Percentiles rank a stretch among this genome's conserved stretches.
phyloP scores from a whole-genome alignment of 2,797 vertebrate species.

The Eremophila alpestris region DNA sequence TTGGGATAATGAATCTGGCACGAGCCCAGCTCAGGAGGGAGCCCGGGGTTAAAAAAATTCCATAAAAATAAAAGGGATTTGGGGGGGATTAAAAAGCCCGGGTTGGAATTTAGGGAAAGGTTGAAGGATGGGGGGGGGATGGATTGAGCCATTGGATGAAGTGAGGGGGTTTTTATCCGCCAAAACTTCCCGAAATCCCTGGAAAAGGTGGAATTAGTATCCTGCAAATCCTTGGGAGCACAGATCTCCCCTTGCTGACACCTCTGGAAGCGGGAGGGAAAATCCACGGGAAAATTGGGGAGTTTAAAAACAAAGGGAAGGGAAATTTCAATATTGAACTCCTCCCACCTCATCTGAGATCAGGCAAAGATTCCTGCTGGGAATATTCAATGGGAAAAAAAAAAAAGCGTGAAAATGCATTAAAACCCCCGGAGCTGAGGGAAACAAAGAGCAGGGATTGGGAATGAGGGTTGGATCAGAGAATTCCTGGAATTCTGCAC shows the following conservation, averaged over 20 bases:
- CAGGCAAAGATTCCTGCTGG: not conserved
- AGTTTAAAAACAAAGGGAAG: not conserved
- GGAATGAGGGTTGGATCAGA: not conserved
- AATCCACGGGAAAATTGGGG: accelerated
- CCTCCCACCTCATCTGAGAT: not conserved
- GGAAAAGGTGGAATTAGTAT: not conserved
- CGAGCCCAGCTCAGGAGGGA: not conserved
- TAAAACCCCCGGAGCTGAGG: not conserved
- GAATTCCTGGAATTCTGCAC: accelerated
- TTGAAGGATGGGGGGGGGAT: accelerated
- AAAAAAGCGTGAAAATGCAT: not conserved
- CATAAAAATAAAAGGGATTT: not conserved
- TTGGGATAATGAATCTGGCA: slow-evolving; percentile 11
- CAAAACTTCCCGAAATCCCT: not conserved
- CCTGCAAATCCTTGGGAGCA: not conserved
- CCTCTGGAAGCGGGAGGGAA: not conserved
- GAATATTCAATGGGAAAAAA: not conserved
- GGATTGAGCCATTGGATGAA: accelerated
- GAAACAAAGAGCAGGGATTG: not conserved
- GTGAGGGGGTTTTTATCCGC: not conserved
- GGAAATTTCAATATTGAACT: not conserved
- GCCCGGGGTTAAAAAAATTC: not conserved
- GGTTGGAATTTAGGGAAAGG: not conserved
- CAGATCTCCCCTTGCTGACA: not conserved
- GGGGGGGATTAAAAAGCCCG: not conserved